A percentile compares a stretch with the other conserved stretches of the same genome.
Evolutionary conservation across 2,888 invertebrate genomes (phyloP).

Genomic region (Caenorhabditis japonica): DNA sequence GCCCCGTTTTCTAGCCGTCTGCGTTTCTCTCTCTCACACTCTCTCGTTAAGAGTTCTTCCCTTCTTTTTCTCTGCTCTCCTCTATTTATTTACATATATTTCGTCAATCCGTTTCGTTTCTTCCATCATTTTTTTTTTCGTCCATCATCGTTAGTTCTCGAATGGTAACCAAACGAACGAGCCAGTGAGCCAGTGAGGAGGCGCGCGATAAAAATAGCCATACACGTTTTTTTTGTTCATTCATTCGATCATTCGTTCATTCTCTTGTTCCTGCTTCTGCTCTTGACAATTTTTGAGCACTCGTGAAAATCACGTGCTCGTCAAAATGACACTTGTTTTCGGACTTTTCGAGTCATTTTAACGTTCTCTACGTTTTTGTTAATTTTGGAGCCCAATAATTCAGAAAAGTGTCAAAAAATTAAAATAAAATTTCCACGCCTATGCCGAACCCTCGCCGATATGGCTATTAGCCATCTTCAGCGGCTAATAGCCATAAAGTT

Average conservation of each 20-base stretch:
- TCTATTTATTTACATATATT: slow-evolving; percentile 46
- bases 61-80: slow-evolving; percentile 10
- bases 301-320: no score
- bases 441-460: no score
- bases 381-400: no score
- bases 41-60: not conserved
- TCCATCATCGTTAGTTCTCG: not conserved
- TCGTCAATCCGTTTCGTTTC: slow-evolving; percentile 24
- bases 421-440: no score
- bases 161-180: slow-evolving; percentile 4
- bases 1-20: slow-evolving; percentile 13
- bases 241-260: not conserved
- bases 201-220: slow-evolving; percentile 26
- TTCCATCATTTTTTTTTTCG: slow-evolving; percentile 12
- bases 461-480: no score
- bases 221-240: no score
- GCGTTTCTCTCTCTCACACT: slow-evolving; percentile 21
- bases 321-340: no score
- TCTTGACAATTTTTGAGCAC: no score
- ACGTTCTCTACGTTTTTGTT: no score
- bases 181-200: slow-evolving; percentile 1
- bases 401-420: no score
- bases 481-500: no score
- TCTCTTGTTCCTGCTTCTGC: not conserved
- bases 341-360: no score